Base-by-base conservation (phyloP, 2,888 invertebrate genomes). In the Eurytoma adleriae region DNA sequence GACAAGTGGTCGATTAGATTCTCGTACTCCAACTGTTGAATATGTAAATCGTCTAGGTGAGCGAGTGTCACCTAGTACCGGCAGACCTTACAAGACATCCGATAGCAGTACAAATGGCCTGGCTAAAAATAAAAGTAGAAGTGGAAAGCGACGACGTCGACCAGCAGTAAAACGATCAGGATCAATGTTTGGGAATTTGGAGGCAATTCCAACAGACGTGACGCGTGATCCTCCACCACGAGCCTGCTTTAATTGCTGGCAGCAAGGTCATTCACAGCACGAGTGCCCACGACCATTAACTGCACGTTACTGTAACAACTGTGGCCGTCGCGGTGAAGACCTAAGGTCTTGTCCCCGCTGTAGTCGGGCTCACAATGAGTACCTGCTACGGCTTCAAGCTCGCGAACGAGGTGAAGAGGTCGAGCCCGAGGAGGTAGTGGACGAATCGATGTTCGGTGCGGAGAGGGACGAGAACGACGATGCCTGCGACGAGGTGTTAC, bases 171-270 rank as follows among this genome's bases (percentile, higher is more conserved):
- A 75, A 27, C 48, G 7, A 5, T 20, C 18, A 2, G 81, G 81
- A 7, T 24, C 52, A 0, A 67, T 78, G 54, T 82, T 79, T 10
- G 70, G 76, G 0, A 69, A 56, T 1, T 14, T 82, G 2, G 69
- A 68, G 14, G 56, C 69, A 3, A 66, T 82, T 2, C 76, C 76
- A 3, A 73, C 66, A 0, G 67, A 82, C 27, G 54, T 66, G 3
- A 48, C 52, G 0, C 16, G 48, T 12, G 81, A 82, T n/a, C 79
- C 81, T 4, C 79, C 81, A 4, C 75, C 75, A 7, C n/a, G 64
- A 0, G 54, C 18, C 5, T 78, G 78, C 30, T 81, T 48, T 24
- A 82, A 79, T 18, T 82, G 76, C 48, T 82, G 81, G 76, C 75
- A 76, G 7, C 30, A 14, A 2, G 81, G 75, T 3, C 81, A 81